Conservation (phyloP, 2,888 invertebrate species). For the Ormyrus thymus region DNA sequence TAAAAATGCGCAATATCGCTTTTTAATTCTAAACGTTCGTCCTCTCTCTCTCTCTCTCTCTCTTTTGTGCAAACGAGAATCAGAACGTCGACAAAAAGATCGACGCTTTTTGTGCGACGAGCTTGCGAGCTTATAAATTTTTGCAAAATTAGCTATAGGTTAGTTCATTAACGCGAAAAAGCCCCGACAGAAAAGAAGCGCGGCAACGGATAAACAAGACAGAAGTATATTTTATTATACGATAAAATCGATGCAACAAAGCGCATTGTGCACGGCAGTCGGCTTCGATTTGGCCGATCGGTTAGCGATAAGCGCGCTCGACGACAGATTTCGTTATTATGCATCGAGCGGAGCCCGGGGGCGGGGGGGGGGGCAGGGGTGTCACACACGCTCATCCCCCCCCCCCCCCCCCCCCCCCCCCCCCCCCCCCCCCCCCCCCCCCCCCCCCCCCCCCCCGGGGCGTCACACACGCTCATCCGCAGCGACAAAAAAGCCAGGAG, state of each 20-base stretch:
- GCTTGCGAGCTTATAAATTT: too few species aligned
- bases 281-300: conserved; percentile 47
- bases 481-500: conserved; percentile 3
- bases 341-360: neutral
- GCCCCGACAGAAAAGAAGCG: conserved; percentile 3
- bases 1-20: too few species aligned
- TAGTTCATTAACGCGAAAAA: conserved; percentile 38
- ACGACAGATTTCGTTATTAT: conserved; percentile 49
- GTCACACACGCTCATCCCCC: conserved; percentile 24
- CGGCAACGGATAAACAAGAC: conserved; percentile 21
- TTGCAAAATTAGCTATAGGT: too few species aligned
- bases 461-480: conserved; percentile 20
- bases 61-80: too few species aligned
- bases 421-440: too few species aligned
- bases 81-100: too few species aligned
- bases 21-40: too few species aligned
- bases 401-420: too few species aligned
- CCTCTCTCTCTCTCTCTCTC: too few species aligned
- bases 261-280: conserved; percentile 20
- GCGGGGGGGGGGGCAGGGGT: neutral
- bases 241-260: conserved; percentile 53
- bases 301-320: conserved; percentile 37
- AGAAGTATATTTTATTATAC: conserved; percentile 42
- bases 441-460: too few species aligned
- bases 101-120: too few species aligned